Conservation (phyloP, 2,797 vertebrate genomes). For the Chaetodon trifasciatus region DNA sequence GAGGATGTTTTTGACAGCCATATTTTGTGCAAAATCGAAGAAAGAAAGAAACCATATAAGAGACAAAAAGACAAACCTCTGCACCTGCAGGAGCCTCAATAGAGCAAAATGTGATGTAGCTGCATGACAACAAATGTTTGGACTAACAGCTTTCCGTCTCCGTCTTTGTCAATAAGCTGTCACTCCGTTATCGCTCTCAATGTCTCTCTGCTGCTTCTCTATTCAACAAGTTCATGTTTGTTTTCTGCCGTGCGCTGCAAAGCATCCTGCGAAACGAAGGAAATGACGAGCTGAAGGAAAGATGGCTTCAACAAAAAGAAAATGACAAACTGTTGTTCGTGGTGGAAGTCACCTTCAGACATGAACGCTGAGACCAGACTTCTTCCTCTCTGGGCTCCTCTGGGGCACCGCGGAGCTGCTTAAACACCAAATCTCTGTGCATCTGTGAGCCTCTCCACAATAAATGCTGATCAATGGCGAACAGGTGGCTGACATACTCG, state of each 20-base stretch:
- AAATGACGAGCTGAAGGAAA: background rate
- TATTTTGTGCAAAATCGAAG: background rate
- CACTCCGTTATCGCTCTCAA: background rate
- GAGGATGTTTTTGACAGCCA: background rate
- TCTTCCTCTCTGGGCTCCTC: background rate
- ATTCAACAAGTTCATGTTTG: background rate
- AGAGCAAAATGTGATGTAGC: background rate
- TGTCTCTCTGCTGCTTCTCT: background rate
- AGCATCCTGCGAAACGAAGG: background rate
- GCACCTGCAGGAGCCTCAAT: background rate
- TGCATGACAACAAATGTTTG: background rate
- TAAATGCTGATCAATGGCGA: constrained; percentile 60
- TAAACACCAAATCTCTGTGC: constrained; percentile 19
- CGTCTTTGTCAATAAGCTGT: constrained; percentile 1
- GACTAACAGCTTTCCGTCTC: constrained; percentile 17
- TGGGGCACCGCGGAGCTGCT: background rate
- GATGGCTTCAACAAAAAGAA: background rate
- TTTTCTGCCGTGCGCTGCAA: background rate
- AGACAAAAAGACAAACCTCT: background rate
- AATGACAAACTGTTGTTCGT: background rate
- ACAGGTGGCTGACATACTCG: constrained; percentile 55
- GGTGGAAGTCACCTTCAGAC: constrained; percentile 16
- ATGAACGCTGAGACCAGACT: background rate
- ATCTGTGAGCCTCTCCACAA: constrained; percentile 41
- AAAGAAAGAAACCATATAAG: background rate